Conservation (phyloP, 2,797 vertebrate species). For the Picus viridis region DNA sequence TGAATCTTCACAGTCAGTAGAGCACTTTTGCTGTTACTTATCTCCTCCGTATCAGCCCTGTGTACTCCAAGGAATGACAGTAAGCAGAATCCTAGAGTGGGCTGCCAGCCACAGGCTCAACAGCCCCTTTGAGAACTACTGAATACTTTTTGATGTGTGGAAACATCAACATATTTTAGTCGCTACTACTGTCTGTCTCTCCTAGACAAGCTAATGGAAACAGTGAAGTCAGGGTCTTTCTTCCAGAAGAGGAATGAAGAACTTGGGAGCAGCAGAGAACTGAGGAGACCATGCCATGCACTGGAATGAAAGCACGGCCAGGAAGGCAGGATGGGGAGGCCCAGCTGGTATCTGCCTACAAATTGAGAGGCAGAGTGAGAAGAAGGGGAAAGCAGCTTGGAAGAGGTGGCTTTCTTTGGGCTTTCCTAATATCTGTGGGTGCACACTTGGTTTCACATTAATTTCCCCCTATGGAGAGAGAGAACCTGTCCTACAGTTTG, state of each 20-base stretch:
- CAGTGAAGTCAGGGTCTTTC: not conserved
- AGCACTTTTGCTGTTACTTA: not conserved
- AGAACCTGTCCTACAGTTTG: conserved; percentile 17
- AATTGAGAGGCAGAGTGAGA: not conserved
- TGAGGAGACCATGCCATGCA: not conserved
- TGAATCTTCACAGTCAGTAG: not conserved
- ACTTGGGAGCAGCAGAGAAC: not conserved
- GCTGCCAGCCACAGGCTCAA: not conserved
- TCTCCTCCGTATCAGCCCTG: not conserved
- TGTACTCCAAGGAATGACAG: not conserved
- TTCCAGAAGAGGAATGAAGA: not conserved
- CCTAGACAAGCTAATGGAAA: not conserved
- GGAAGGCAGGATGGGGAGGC: no score
- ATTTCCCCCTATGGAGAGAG: conserved; percentile 30
- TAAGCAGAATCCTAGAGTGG: not conserved
- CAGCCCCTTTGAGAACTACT: not conserved
- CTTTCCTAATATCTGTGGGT: conserved; percentile 29
- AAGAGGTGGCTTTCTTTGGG: not conserved
- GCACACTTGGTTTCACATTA: conserved; percentile 45
- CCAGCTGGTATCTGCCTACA: not conserved
- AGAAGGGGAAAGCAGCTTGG: not conserved
- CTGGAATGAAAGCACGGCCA: not conserved
- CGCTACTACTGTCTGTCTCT: not conserved
- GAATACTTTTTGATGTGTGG: not conserved
- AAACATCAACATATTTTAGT: not conserved